Evolutionary conservation across 2,888 invertebrate genomes (phyloP), one percentile per base, ranked within the genome.

Genomic region (Balanococcus diminutus): DNA sequence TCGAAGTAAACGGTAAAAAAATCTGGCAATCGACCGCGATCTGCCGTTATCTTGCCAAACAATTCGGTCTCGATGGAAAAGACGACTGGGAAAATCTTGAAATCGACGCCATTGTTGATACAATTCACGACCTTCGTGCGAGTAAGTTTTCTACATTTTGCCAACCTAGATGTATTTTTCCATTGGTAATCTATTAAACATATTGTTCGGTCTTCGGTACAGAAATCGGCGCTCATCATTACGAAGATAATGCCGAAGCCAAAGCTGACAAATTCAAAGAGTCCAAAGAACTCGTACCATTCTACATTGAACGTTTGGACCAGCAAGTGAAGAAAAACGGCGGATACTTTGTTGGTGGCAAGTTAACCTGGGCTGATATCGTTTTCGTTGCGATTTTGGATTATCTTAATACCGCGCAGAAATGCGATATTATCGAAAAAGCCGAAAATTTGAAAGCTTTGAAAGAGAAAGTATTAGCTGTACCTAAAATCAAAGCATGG

Each of bases 61-160:
- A 93, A 89, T 92, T 91, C 87, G 92, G 92, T 6, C 89, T 94
- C 14, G 90, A 89, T 28, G 94, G 94, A n/a, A 90, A 90, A 22
- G 89, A 91, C 84, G 90, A 91, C 22, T 92, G 92, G 89, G 93
- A 94, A 88, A 91, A 91, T 88, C 89, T 93, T 84, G 91, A 92
- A 89, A 93, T 94, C 87, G 94, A 94, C 89, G 90, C 92, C 87
- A 90, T 91, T 72, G 91, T 93, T 0, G 93, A 93, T 87, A 93
- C 92, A 36, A 88, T 93, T 39, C 91, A 91, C 86, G 94, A 94
- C 88, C 89, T 94, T 81, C 28, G 86, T 67, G 82, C 82, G 56
- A 81, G 87, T 87, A 81, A 39, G 36, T 86, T 19, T 51, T 51
- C n/a, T 4, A 19, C n/a, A 51, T 51, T 19, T 19, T 51, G 4